Evolutionary conservation across 2,888 invertebrate genomes (phyloP).

Genomic region (Coenonympha glycerion): DNA sequence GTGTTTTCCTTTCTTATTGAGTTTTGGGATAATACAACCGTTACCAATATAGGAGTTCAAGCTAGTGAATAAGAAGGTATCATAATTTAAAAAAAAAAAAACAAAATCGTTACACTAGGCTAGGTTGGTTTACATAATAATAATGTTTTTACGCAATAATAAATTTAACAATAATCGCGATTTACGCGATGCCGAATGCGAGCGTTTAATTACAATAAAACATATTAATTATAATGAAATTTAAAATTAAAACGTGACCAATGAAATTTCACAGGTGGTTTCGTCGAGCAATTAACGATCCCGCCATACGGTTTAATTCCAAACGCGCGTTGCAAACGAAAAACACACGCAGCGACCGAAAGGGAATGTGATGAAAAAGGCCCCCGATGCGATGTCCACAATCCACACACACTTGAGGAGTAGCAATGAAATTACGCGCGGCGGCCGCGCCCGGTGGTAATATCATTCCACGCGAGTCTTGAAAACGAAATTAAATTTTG

Average conservation of each 20-base stretch:
- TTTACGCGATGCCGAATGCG: constrained; percentile 20
- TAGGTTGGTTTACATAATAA: too few relatives aligned
- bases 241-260: constrained; percentile 47
- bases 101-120: too few relatives aligned
- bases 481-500: constrained; percentile 76
- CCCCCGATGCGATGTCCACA: constrained; percentile 72
- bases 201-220: constrained; percentile 36
- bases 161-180: background rate
- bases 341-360: constrained; percentile 61
- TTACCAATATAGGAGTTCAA: too few relatives aligned
- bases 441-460: constrained; percentile 63
- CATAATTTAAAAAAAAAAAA: too few relatives aligned
- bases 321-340: constrained; percentile 64
- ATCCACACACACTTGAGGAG: constrained; percentile 74
- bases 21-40: background rate
- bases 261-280: constrained; percentile 61
- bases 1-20: constrained; percentile 7
- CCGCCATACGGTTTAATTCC: constrained; percentile 70
- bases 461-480: constrained; percentile 75
- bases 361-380: constrained; percentile 75
- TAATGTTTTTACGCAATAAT: constrained; percentile 1
- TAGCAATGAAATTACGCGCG: constrained; percentile 66
- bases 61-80: too few relatives aligned
- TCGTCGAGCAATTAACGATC: constrained; percentile 69
- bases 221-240: constrained; percentile 41